phyloP scores from a whole-genome alignment of 2,888 invertebrate species.

The Ptycholaimellus sp. region DNA sequence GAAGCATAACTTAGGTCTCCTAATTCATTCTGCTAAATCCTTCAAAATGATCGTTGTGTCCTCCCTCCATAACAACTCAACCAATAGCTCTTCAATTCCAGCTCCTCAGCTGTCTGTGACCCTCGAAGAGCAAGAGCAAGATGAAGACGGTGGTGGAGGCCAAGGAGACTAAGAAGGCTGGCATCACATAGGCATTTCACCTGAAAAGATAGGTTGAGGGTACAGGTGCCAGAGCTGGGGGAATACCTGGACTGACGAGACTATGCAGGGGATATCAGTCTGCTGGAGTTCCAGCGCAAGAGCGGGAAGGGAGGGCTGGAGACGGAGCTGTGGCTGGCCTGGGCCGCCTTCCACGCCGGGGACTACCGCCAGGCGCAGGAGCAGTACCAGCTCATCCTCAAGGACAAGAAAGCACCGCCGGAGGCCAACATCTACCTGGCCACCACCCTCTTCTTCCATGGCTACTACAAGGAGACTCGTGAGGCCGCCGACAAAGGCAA shows the following conservation, averaged over 20 bases:
- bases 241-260: conserved; percentile 68
- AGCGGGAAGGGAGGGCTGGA: conserved; percentile 34
- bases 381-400: conserved; percentile 31
- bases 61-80: too few species aligned
- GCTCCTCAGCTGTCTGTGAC: conserved; percentile 29
- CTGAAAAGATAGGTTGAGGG: too few species aligned
- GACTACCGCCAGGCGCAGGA: conserved; percentile 61
- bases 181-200: too few species aligned
- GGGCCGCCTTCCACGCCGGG: conserved; percentile 80
- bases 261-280: conserved; percentile 73
- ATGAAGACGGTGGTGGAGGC: too few species aligned
- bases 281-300: conserved; percentile 47
- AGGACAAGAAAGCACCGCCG: conserved; percentile 31
- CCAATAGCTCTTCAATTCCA: too few species aligned
- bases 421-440: conserved; percentile 55
- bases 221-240: conserved; percentile 45
- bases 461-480: conserved; percentile 47
- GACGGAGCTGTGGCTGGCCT: conserved; percentile 60
- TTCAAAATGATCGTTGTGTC: too few species aligned
- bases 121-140: conserved; percentile 24
- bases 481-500: conserved; percentile 34
- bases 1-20: too few species aligned
- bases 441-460: conserved; percentile 81
- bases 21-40: too few species aligned
- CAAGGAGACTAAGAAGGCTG: too few species aligned